phyloP scores from a whole-genome alignment of 1,140 invertebrate genomes.

The Drosophila tsacasi region DNA sequence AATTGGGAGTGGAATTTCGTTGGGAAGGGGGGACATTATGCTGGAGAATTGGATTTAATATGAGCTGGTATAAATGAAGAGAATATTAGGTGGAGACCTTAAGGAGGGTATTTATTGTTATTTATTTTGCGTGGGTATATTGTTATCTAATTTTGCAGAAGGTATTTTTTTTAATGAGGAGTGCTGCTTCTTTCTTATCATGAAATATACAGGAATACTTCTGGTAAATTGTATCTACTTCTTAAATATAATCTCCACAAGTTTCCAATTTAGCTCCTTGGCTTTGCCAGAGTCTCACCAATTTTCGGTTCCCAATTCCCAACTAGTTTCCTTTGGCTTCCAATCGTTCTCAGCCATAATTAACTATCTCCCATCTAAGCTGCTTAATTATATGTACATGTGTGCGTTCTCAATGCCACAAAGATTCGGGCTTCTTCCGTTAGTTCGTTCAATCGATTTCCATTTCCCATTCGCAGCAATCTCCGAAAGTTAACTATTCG shows the following conservation, averaged over 20 bases:
- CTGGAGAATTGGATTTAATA: neutral
- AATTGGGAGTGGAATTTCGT: constrained; percentile 2
- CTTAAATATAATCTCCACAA: neutral
- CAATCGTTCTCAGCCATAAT: constrained; percentile 18
- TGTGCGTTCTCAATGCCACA: constrained; percentile 1
- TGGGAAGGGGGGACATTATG: neutral
- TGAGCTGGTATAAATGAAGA: neutral
- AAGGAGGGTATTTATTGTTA: neutral
- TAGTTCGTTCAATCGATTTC: constrained; percentile 28
- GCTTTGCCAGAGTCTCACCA: neutral
- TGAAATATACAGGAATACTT: neutral
- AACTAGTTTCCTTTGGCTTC: neutral
- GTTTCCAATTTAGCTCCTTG: neutral
- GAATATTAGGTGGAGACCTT: neutral
- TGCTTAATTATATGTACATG: constrained; percentile 34
- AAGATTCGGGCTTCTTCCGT: neutral
- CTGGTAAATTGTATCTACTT: neutral
- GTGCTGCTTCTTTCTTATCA: neutral
- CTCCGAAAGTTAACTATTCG: constrained; percentile 40
- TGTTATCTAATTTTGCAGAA: neutral
- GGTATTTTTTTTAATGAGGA: neutral
- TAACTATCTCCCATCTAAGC: constrained; percentile 34
- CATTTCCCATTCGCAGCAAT: constrained; percentile 20
- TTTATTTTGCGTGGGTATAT: neutral
- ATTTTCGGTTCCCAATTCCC: neutral